These are phyloP conservation scores for Oxyruncus cristatus DNA, from an alignment of 2,113 vertebrate genomes.

Conservation along the genomic window DNA sequence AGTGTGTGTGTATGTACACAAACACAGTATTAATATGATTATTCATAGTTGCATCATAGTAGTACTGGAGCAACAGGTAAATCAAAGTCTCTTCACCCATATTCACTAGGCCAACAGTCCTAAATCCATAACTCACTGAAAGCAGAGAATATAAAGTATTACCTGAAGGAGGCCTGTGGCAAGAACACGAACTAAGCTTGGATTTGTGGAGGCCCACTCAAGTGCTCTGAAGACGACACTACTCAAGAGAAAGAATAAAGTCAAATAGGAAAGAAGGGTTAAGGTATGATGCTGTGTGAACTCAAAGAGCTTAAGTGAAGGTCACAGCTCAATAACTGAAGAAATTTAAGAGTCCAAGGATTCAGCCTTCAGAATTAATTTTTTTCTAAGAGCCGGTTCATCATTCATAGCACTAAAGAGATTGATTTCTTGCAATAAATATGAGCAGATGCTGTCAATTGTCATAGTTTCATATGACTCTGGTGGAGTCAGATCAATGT, in stretches of 20 bases:
- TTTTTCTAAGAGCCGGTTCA: background rate
- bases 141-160: background rate
- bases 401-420: background rate
- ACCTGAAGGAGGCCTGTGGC: background rate
- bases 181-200: background rate
- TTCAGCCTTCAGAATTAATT: background rate
- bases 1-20: background rate
- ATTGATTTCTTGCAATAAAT: background rate
- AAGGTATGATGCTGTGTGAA: background rate
- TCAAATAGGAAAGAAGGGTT: background rate
- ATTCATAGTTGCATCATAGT: background rate
- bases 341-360: background rate
- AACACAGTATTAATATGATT: background rate
- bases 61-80: background rate
- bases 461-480: background rate
- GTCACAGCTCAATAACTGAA: background rate
- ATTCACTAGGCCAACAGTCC: background rate
- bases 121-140: background rate
- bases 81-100: background rate
- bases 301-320: background rate
- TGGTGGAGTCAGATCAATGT: background rate
- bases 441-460: background rate
- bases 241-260: background rate
- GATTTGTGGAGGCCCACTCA: background rate
- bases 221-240: background rate